Evolutionary conservation across 1,140 invertebrate species (phyloP), one percentile per base, ranked within the genome.

Genomic region (Neodiprion fabricii): DNA sequence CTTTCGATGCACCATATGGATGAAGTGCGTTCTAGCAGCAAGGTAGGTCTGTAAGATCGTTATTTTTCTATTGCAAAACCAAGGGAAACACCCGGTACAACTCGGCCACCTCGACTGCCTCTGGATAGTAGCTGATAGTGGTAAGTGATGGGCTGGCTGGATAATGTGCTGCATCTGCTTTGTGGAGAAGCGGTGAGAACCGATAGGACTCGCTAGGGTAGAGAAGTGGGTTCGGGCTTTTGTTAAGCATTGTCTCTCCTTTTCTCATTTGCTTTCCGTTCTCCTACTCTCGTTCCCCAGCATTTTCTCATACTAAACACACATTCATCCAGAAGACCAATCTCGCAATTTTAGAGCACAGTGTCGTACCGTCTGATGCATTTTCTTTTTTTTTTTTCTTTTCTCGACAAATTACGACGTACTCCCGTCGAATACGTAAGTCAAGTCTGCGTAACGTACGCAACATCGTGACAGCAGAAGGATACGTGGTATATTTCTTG

Each of bases 81-180:
- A 72, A 75, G 67, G 77, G 77, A 78, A 79, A 80, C 77, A 78
- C 65, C 76, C 77, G 78, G 82, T 85, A 86, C 85, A 84, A 86
- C 83, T 85, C 79, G 83, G 75, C 76, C 72, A 80, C 81, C 79
- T 79, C 77, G 28, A 74, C 50, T 77, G 75, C 70, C 74, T 40
- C 53, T 48, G 76, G 75, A 40, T 68, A 75, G 74, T 74, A 48
- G 72, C 70, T 76, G 83, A 87, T 87, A 88, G 83, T 76, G 80
- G 85, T 88, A 87, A 88, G 85, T 86, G 82, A 88, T 87, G 85
- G 84, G 76, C 72, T 72, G 84, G 76, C 72, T 72, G 83, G 74
- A 79, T 88, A 88, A 88, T 88, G 87, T 88, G 85, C 85, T 83
- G 87, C 81, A 86, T 88, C 84, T 87, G 78, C 77, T 88, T 88